Conservation (phyloP, 2,888 invertebrate genomes). For the Clunio marinus region DNA sequence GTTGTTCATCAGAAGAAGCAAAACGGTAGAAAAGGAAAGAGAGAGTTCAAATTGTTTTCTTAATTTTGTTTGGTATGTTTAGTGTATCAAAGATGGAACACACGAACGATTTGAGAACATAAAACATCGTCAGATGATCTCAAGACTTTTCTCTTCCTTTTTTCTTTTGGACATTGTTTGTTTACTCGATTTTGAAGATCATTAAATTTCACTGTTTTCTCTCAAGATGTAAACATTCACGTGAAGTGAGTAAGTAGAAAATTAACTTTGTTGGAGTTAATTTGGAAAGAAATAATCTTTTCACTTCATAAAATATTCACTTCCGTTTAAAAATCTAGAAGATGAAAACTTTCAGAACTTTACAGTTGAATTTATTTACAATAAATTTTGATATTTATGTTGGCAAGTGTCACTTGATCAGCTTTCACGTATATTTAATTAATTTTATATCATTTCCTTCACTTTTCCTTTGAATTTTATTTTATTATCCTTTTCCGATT, state of each 20-base stretch:
- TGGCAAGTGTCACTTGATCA: too few relatives aligned
- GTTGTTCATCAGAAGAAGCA: neutral
- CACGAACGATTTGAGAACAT: constrained; percentile 21
- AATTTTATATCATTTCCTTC: too few relatives aligned
- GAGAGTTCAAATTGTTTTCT: too few relatives aligned
- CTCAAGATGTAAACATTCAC: neutral
- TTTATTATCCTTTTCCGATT: too few relatives aligned
- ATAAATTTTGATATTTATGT: too few relatives aligned
- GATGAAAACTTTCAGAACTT: too few relatives aligned
- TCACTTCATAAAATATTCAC: neutral
- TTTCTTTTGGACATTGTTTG: constrained; percentile 31
- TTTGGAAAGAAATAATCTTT: neutral
- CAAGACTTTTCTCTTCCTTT: constrained; percentile 9
- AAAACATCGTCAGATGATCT: constrained; percentile 19
- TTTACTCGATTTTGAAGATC: constrained; percentile 14
- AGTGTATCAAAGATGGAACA: constrained; percentile 1
- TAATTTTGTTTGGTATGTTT: constrained; percentile 36
- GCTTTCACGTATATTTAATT: too few relatives aligned
- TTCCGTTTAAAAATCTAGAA: too few relatives aligned
- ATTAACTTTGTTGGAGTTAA: neutral
- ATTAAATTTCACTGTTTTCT: constrained; percentile 15
- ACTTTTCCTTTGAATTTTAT: too few relatives aligned
- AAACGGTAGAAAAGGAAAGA: neutral
- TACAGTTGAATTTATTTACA: too few relatives aligned
- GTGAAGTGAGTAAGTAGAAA: neutral